phyloP scores from a whole-genome alignment of 2,113 vertebrate species.

The Aptenodytes patagonicus region DNA sequence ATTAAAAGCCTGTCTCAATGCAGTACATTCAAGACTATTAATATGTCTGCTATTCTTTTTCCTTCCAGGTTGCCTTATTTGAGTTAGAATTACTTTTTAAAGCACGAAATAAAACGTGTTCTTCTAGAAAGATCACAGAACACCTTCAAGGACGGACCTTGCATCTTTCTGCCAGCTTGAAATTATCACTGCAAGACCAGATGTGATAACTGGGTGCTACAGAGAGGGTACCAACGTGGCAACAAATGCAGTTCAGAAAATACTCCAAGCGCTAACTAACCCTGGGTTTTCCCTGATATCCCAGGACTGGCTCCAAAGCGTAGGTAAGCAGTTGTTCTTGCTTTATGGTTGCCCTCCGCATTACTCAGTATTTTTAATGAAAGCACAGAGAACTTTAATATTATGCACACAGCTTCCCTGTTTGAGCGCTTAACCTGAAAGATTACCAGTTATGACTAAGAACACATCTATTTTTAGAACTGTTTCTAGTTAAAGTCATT shows the following conservation, averaged over 20 bases:
- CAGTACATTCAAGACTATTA: neutral
- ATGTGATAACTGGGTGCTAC: neutral
- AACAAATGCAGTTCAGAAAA: neutral
- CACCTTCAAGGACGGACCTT: neutral
- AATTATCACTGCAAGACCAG: neutral
- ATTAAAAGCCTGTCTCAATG: neutral
- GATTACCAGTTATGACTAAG: conserved; percentile 32
- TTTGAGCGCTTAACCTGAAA: conserved; percentile 18
- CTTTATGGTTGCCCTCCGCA: neutral
- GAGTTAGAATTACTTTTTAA: neutral
- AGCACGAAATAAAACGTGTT: neutral
- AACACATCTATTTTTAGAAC: conserved; percentile 26
- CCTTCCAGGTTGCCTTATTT: neutral
- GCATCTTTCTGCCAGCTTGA: neutral
- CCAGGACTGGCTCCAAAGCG: neutral
- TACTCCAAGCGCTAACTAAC: neutral
- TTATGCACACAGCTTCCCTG: neutral
- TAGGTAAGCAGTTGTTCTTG: neutral
- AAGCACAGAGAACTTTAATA: neutral
- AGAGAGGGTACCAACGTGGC: neutral
- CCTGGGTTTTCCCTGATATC: neutral
- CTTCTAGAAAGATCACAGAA: neutral
- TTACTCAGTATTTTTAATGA: neutral
- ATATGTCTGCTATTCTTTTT: neutral
- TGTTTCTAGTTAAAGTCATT: neutral